Conservation (phyloP, 2,113 vertebrate genomes). For the Procapra przewalskii region DNA sequence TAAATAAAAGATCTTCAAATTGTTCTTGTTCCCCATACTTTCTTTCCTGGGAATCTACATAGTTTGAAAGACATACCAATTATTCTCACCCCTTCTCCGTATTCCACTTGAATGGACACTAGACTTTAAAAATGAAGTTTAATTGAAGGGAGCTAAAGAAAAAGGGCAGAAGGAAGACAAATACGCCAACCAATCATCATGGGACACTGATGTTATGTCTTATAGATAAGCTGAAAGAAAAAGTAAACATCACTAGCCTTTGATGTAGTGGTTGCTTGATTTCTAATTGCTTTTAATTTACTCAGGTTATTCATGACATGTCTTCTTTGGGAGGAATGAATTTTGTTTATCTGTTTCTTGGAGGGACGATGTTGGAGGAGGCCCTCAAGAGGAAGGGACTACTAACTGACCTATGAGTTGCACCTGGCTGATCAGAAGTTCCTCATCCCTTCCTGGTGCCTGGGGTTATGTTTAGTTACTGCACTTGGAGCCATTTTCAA, state of each 20-base stretch:
- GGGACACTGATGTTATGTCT: not conserved
- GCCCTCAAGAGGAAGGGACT: not conserved
- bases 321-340: not conserved
- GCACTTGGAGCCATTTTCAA: not conserved
- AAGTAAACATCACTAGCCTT: not conserved
- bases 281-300: slow-evolving; percentile 10
- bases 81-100: not conserved
- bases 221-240: not conserved
- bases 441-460: not conserved
- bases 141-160: not conserved
- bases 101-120: not conserved
- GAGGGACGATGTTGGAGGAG: not conserved
- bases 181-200: not conserved
- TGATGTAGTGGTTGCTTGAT: not conserved
- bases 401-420: not conserved
- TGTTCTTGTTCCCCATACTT: not conserved
- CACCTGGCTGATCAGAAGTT: too few relatives aligned
- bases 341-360: not conserved
- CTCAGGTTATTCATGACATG: not conserved
- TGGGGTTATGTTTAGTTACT: not conserved
- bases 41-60: not conserved
- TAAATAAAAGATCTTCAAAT: not conserved
- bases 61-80: not conserved
- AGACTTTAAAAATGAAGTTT: not conserved
- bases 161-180: not conserved